These are phyloP conservation scores for Psix sp. DNA, from an alignment of 1,140 invertebrate species.

Conservation along the genomic window DNA sequence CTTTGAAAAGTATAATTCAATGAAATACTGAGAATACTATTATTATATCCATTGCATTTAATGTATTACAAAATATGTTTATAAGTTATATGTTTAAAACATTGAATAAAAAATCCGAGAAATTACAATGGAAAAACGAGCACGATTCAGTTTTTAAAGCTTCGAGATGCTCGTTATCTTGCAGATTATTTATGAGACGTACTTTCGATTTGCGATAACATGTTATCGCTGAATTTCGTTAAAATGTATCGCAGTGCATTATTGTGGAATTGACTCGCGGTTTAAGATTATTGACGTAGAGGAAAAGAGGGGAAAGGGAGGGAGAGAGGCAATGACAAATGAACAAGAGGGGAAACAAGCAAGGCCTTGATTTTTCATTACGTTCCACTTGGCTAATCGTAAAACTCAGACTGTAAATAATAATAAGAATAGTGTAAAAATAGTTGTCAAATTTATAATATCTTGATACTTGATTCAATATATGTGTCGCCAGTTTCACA, in stretches of 20 bases:
- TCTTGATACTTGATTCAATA: too few relatives aligned
- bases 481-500: not conserved
- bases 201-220: constrained; percentile 26
- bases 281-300: constrained; percentile 12
- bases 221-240: constrained; percentile 25
- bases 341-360: not conserved
- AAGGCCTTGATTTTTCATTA: constrained; percentile 21
- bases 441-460: constrained; percentile 34
- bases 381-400: constrained; percentile 22
- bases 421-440: constrained; percentile 25
- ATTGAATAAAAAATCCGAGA: too few relatives aligned
- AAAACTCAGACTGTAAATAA: constrained; percentile 13
- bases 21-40: too few relatives aligned
- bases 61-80: too few relatives aligned
- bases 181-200: constrained; percentile 17
- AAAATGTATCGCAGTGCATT: constrained; percentile 23
- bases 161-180: constrained; percentile 9
- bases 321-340: constrained; percentile 2
- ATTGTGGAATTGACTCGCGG: constrained; percentile 11
- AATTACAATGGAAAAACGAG: too few relatives aligned
- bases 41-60: too few relatives aligned
- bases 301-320: not conserved
- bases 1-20: too few relatives aligned
- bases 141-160: constrained; percentile 7
- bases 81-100: too few relatives aligned